Evolutionary conservation across 1,140 invertebrate genomes (phyloP).

Genomic region (Neodiprion pinetum): DNA sequence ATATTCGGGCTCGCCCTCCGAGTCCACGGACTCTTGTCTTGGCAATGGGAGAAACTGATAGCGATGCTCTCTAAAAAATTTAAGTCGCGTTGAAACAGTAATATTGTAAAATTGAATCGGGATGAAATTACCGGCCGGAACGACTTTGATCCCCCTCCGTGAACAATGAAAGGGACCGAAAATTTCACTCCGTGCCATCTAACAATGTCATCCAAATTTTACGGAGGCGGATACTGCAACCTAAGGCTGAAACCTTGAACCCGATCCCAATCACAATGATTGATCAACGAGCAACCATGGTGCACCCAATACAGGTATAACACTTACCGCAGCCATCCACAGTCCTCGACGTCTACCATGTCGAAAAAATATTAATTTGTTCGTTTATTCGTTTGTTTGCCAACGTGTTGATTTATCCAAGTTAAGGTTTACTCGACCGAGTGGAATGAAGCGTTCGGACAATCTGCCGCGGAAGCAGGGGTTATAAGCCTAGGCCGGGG

Average conservation of each 20-base stretch:
- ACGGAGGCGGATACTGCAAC: no score
- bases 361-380: background rate
- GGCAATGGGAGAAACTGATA: background rate
- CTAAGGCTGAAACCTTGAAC: no score
- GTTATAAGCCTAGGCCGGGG: no score
- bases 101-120: background rate
- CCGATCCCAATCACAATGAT: no score
- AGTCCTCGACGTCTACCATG: no score
- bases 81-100: background rate
- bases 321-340: no score
- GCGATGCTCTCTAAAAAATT: background rate
- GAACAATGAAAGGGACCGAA: no score
- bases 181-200: no score
- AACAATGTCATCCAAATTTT: no score
- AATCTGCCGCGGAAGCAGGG: background rate
- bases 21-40: background rate
- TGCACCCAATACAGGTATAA: no score
- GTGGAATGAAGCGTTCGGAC: background rate
- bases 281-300: no score
- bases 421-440: background rate
- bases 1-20: background rate
- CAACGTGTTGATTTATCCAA: background rate
- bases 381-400: background rate
- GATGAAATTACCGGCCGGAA: background rate
- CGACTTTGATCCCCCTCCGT: background rate